phyloP scores from a whole-genome alignment of 2,888 invertebrate genomes.

The Tenthredo mesomela region DNA sequence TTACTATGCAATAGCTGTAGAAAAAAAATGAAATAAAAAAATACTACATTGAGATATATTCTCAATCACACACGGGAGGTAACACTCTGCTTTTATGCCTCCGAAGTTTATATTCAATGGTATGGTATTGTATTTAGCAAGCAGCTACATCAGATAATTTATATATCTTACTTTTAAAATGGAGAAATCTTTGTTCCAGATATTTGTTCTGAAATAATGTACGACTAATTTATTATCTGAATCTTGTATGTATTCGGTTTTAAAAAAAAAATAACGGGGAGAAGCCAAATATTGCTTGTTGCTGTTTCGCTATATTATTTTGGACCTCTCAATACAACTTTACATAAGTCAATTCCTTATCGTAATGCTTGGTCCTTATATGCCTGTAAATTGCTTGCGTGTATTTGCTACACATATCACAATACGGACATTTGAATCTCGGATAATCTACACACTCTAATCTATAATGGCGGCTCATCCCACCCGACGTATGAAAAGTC shows the following conservation, averaged over 20 bases:
- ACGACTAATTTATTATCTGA: background rate
- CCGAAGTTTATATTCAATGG: background rate
- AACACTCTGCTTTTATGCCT: background rate
- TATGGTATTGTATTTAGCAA: too few relatives aligned
- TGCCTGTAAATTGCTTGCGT: conserved; percentile 68
- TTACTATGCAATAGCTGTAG: background rate
- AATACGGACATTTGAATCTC: conserved; percentile 70
- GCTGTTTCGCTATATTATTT: background rate
- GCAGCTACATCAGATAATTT: background rate
- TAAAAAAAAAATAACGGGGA: background rate
- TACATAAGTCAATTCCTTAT: conserved; percentile 66
- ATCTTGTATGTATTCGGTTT: background rate
- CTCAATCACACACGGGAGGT: background rate
- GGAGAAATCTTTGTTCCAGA: background rate
- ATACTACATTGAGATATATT: background rate
- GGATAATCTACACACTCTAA: conserved; percentile 69
- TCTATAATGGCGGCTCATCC: conserved; percentile 68
- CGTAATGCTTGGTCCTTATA: conserved; percentile 65
- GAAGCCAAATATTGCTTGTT: background rate
- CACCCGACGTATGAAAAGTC: conserved; percentile 66
- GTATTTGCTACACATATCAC: conserved; percentile 69
- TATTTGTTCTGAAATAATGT: background rate
- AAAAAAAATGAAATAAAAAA: background rate
- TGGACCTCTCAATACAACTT: conserved; percentile 64
- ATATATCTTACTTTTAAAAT: background rate